Base-by-base conservation (phyloP, 2,888 invertebrate genomes). In the Leptopterna dolabrata region DNA sequence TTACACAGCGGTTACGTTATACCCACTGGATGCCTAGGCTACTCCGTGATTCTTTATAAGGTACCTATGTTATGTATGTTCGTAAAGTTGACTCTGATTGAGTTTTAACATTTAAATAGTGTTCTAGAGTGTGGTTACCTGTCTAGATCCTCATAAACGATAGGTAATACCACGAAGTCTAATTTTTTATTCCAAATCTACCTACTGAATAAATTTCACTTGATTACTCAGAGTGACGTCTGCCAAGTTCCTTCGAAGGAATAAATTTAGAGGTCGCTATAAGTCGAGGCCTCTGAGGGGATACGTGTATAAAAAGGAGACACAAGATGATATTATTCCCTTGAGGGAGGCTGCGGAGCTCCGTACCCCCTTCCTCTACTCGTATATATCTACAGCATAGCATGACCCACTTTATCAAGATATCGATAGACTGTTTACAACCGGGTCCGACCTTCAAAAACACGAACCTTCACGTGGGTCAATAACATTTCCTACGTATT, bases 351-450 rank as follows among this genome's bases (percentile, higher is more conserved):
- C 71, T 24, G 71, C 29, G 16, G 16, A 71, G 71, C 71, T 71
- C 71, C 24, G 13, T 24, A 29, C 27, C 27, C 71, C 29, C 30
- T 4, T 19, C 29, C 71, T 55, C 4, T 3, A 55, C 55, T 30
- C 71, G 30, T 71, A 71, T 24, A n/a, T 24, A 71, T 71, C 71
- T 71, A 71, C 27, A 27, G 71, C 71, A 71, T 19, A 27, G 14
- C 71, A 71, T 71, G 71, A 71, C 71, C 71, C 71, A 71, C 71
- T 71, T 71, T 71, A 71, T 71, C 71, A 71, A 9, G 27, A 27
- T 71, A 71, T 71, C 71, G 71, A 71, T 71, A 71, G 71, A 71
- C 71, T 71, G 71, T 71, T 71, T 71, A 71, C 71, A 71, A 71
- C 27, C 71, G 71, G 16, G 11, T 24, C 71, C 71, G 71, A 71